Evolutionary conservation across 2,113 vertebrate species (phyloP).

Genomic region (Pterocles orientalis): DNA sequence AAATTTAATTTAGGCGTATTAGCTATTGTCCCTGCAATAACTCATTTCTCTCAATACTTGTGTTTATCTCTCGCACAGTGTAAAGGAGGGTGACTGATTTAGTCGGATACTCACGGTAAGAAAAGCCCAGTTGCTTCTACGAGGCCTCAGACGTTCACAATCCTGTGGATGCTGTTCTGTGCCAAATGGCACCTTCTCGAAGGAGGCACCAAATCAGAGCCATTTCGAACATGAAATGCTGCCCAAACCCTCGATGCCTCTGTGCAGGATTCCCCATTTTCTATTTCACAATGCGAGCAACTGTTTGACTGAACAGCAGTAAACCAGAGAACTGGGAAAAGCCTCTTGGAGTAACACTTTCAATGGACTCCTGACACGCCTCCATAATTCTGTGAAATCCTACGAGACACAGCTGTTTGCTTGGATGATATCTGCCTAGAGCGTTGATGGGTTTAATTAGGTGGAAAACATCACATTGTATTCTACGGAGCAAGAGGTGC

Average conservation of each 20-base stretch:
- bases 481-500: neutral
- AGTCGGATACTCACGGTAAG: too few species aligned
- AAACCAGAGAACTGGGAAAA: neutral
- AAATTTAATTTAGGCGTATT: too few species aligned
- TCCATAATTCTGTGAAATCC: neutral
- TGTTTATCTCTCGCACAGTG: too few species aligned
- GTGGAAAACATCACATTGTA: neutral
- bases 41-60: too few species aligned
- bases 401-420: neutral
- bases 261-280: neutral
- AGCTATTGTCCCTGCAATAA: too few species aligned
- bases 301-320: neutral
- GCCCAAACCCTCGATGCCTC: fast-evolving
- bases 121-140: too few species aligned
- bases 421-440: neutral
- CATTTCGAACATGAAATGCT: neutral
- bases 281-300: neutral
- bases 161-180: too few species aligned
- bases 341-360: neutral
- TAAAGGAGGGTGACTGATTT: too few species aligned
- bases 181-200: too few species aligned
- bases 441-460: neutral
- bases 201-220: too few species aligned
- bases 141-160: too few species aligned
- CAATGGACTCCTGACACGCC: neutral